Evolutionary conservation across 2,888 invertebrate genomes (phyloP).

Genomic region (Palloptera scutellata): DNA sequence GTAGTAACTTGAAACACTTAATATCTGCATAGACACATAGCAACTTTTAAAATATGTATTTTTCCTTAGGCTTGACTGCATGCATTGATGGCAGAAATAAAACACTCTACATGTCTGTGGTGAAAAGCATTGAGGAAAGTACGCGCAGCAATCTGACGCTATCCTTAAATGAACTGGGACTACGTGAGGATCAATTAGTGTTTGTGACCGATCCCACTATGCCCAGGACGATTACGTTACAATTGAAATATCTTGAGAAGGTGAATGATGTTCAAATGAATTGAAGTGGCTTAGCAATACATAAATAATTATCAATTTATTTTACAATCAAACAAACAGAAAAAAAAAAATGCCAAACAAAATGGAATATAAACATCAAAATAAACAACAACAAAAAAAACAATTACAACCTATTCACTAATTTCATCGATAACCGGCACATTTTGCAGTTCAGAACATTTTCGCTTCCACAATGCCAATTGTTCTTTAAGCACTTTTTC

Average conservation of each 20-base stretch:
- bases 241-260: constrained; percentile 71
- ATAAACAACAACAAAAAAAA: constrained; percentile 17
- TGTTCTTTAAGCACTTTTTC: constrained; percentile 72
- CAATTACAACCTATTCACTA: constrained; percentile 54
- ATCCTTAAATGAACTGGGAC: constrained; percentile 83
- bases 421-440: constrained; percentile 65
- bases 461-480: constrained; percentile 60
- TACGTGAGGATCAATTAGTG: constrained; percentile 85
- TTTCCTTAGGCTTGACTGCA: constrained; percentile 74
- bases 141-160: constrained; percentile 89
- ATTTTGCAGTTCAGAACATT: constrained; percentile 63
- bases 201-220: constrained; percentile 92
- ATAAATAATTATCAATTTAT: neutral
- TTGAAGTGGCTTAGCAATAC: constrained; percentile 35
- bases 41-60: neutral
- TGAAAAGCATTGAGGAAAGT: constrained; percentile 89
- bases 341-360: neutral
- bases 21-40: neutral
- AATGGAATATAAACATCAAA: neutral
- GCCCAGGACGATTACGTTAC: constrained; percentile 81
- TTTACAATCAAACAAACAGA: constrained; percentile 10
- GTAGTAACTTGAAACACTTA: constrained; percentile 33
- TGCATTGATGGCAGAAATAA: constrained; percentile 83
- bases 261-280: constrained; percentile 66
- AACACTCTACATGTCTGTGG: constrained; percentile 92